Evolutionary conservation across 2,113 vertebrate species (phyloP), one percentile per base, ranked within the genome.

Genomic region (Osmerus eperlanus): DNA sequence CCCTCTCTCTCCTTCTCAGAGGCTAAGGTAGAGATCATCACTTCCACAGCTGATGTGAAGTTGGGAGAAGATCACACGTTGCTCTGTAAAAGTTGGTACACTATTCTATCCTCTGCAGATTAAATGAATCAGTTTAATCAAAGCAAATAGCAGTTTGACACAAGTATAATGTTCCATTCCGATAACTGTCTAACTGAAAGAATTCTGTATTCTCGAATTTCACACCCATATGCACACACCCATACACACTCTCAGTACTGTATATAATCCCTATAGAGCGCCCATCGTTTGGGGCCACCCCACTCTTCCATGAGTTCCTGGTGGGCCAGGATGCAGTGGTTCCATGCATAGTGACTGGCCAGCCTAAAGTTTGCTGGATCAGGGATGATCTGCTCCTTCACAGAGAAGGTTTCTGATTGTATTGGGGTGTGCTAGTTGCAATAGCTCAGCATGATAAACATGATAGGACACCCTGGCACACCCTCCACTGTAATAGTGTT

Each of bases 81-180:
- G 6, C 14, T 91, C 18, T 93, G 92, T 73, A 92, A 90, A 92
- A 82, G 91, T 92, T 65, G 80, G 87, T 75, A n/a, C 9, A 15
- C 16, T n/a, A 41, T 18, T 47, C 9, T 13, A 16, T 19, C 2
- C 51, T 51, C 14, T 23, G 15, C 4, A 23, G 14, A 23, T 25
- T 18, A 67, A 53, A 52, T 25, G 14, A 47, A 47, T 47, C 41
- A 47, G 32, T 65, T 47, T 29, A 16, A 8, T 51, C 16, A 18
- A 66, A 66, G 36, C n/a, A 3, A 13, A 47, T 52, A 11, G 41
- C 9, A 47, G 41, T 47, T 47, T 47, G 9, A 47, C 41, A 47
- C 41, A 47, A 47, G 9, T 47, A 47, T 47, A 47, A 47, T 11
- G 9, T 47, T 47, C 41, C 9, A 11, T 47, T 9, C 9, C 41